These are phyloP conservation scores for Chlamydotis undulata DNA, from an alignment of 2,113 vertebrate genomes.

Conservation along the genomic window DNA sequence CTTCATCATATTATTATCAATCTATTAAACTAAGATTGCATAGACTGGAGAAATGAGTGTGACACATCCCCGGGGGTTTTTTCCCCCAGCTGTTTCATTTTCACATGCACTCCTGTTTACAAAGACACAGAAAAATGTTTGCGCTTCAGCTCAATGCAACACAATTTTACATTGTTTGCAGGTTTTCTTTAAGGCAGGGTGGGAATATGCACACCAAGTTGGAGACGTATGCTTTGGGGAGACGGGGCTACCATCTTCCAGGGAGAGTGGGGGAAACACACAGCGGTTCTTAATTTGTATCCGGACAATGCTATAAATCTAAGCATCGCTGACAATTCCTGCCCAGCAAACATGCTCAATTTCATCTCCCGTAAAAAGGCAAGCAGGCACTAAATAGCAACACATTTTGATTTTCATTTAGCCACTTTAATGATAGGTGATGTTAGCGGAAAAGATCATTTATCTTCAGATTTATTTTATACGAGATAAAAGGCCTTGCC, in stretches of 20 bases:
- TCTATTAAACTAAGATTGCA: conserved; percentile 52
- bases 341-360: conserved; percentile 61
- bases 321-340: conserved; percentile 33
- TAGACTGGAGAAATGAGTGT: conserved; percentile 30
- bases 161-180: conserved; percentile 29
- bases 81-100: conserved; percentile 60
- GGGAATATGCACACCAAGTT: neutral
- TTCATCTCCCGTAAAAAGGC: conserved; percentile 41
- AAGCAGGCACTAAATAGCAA: conserved; percentile 50
- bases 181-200: conserved; percentile 18
- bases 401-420: conserved; percentile 71
- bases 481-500: conserved; percentile 40
- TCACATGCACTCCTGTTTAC: conserved; percentile 22
- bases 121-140: conserved; percentile 20
- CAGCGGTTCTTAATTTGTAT: conserved; percentile 23
- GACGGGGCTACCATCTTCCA: neutral
- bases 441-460: conserved; percentile 57
- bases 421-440: conserved; percentile 68
- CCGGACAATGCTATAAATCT: conserved; percentile 39
- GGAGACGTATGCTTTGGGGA: neutral
- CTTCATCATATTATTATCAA: conserved; percentile 58
- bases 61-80: neutral
- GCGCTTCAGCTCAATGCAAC: neutral
- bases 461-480: conserved; percentile 65
- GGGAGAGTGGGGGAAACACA: neutral